phyloP scores from a whole-genome alignment of 2,888 invertebrate species.

The Xylota segnis region DNA sequence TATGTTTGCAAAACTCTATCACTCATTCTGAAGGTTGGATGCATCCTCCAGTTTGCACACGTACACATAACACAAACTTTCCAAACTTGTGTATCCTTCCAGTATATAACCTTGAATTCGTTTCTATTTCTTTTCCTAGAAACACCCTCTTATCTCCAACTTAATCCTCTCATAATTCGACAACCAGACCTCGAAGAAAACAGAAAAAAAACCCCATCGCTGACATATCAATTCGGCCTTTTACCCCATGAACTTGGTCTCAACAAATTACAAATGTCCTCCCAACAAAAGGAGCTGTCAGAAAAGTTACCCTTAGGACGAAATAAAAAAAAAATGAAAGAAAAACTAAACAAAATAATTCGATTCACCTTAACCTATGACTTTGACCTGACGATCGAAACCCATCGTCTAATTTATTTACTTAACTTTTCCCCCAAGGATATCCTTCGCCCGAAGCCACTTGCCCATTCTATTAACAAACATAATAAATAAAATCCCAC shows the following conservation, averaged over 20 bases:
- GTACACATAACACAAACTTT: neutral
- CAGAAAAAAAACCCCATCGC: neutral
- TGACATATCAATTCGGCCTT: conserved; percentile 33
- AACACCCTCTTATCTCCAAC: neutral
- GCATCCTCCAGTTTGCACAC: neutral
- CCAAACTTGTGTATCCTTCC: neutral
- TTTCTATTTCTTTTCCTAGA: neutral
- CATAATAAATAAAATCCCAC: conserved; percentile 50
- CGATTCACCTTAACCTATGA: conserved; percentile 58
- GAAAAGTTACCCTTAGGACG: conserved; percentile 26
- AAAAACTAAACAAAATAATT: conserved; percentile 36
- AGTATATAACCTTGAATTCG: neutral
- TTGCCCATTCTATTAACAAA: conserved; percentile 27
- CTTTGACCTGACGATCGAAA: conserved; percentile 22
- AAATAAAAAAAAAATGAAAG: neutral
- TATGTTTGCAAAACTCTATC: conserved; percentile 20
- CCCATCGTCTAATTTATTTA: conserved; percentile 54
- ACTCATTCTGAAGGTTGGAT: conserved; percentile 12
- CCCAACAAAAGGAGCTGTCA: conserved; percentile 14
- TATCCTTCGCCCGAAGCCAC: neutral
- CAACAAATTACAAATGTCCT: conserved; percentile 36
- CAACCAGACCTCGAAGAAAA: neutral
- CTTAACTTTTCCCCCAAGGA: conserved; percentile 39
- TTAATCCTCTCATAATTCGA: conserved; percentile 2
- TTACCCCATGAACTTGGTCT: conserved; percentile 13